Conservation (phyloP, 2,888 invertebrate genomes). For the Leuctra nigra region DNA sequence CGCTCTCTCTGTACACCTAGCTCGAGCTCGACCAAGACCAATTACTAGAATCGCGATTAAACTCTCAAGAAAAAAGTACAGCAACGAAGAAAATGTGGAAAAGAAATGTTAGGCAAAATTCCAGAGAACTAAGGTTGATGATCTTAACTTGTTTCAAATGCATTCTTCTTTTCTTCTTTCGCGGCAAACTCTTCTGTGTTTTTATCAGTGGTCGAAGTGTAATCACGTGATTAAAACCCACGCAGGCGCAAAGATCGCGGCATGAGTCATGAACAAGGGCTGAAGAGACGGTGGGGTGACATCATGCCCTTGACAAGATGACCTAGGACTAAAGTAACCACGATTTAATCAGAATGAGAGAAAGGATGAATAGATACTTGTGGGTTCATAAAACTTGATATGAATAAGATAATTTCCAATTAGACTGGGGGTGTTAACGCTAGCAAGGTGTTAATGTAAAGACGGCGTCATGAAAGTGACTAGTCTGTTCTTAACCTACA, state of each 20-base stretch:
- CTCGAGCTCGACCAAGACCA: constrained; percentile 18
- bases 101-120: constrained; percentile 12
- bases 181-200: not conserved
- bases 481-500: too few species aligned
- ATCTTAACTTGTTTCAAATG: constrained; percentile 15
- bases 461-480: too few species aligned
- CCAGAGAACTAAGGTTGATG: constrained; percentile 18
- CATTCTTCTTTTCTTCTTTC: not conserved
- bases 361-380: not conserved
- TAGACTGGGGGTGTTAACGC: too few species aligned
- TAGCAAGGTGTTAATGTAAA: too few species aligned
- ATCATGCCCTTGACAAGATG: constrained; percentile 9
- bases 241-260: not conserved
- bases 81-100: constrained; percentile 16
- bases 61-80: not conserved
- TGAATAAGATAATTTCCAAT: too few species aligned
- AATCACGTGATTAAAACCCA: not conserved
- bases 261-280: not conserved
- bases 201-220: not conserved
- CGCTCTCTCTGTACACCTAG: constrained; percentile 8
- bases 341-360: not conserved
- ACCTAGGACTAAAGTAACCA: not conserved
- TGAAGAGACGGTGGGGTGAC: not conserved
- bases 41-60: constrained; percentile 17
- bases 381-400: too few species aligned